Evolutionary conservation across 2,888 invertebrate species (phyloP), one percentile per base, ranked within the genome.

Genomic region (Plebejus melissa): DNA sequence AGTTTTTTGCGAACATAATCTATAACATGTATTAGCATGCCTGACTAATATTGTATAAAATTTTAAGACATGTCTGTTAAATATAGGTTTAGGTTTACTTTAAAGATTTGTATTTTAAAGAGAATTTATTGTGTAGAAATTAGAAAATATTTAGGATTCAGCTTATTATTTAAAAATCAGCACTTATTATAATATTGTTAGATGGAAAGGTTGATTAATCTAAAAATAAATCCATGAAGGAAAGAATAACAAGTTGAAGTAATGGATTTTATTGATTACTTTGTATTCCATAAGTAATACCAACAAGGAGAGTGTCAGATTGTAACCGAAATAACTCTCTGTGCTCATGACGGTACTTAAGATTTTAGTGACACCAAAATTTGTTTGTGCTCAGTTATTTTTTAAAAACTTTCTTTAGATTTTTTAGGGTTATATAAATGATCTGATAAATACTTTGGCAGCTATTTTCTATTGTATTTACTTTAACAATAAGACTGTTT

Each of bases 271-370:
- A 32, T 36, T 69, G 9, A 5, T 16, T 32, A 69, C 5, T 36
- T 46, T 46, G 9, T 46, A 9, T 46, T 46, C 11, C 3, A 46
- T 46, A 46, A 46, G 2, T 46, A 46, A 38, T 16, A 69, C 36
- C n/a, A 22, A 41, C 70, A 70, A 28, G 22, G 5, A 70, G 46
- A 46, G 46, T 28, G 41, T 28, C 22, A 46, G 22, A 46, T 41
- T 11, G 13, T 41, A 46, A 38, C 7, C 22, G 13, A 41, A 28
- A 46, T 9, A 41, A 70, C 46, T 70, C 32, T 46, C 71, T 32
- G 72, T 72, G 72, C 72, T 72, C 72, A 72, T 72, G 72, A 72
- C 1, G 72, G 72, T 72, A 72, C 72, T 72, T 72, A 72, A 72
- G 13, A 72, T 72, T 72, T 71, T 71, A 71, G n/a, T 11, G 13